These are phyloP conservation scores for Amphilophus citrinellus DNA, from an alignment of 2,113 vertebrate genomes.

Conservation along the genomic window DNA sequence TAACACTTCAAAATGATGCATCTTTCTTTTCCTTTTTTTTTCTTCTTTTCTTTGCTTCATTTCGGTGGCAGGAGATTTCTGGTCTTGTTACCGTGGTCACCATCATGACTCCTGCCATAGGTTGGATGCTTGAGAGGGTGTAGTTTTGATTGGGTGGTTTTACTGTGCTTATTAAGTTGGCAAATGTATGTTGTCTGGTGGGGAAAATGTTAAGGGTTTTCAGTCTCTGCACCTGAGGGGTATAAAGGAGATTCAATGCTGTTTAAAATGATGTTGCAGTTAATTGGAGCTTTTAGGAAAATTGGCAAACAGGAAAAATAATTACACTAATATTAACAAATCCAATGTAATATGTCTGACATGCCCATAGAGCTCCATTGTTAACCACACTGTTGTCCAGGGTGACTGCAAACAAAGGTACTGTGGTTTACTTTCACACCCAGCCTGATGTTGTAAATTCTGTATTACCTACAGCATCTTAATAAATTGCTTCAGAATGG, in stretches of 20 bases:
- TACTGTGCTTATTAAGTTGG: constrained; percentile 53
- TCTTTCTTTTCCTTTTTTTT: constrained; percentile 38
- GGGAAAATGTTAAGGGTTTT: constrained; percentile 19
- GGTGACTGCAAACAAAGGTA: neutral
- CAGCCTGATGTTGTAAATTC: neutral
- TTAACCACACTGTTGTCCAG: neutral
- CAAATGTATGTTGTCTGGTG: constrained; percentile 36
- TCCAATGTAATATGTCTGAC: neutral
- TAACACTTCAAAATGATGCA: constrained; percentile 75
- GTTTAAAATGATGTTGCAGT: neutral
- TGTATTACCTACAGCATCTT: neutral
- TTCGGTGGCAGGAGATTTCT: constrained; percentile 43
- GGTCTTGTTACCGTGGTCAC: constrained; percentile 70
- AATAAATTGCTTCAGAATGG: neutral
- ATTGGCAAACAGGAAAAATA: neutral
- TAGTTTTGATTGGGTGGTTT: constrained; percentile 58
- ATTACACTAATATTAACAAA: neutral
- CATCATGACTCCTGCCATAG: constrained; percentile 59
- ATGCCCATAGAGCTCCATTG: neutral
- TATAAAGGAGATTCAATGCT: constrained; percentile 21
- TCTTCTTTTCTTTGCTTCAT: constrained; percentile 13
- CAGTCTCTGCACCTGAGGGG: neutral
- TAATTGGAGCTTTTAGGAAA: neutral
- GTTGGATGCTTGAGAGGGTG: constrained; percentile 37
- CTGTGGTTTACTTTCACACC: neutral